Percentiles rank a stretch among this genome's conserved stretches.
phyloP scores from a whole-genome alignment of 2,797 vertebrate species.

The Iguana delicatissima region DNA sequence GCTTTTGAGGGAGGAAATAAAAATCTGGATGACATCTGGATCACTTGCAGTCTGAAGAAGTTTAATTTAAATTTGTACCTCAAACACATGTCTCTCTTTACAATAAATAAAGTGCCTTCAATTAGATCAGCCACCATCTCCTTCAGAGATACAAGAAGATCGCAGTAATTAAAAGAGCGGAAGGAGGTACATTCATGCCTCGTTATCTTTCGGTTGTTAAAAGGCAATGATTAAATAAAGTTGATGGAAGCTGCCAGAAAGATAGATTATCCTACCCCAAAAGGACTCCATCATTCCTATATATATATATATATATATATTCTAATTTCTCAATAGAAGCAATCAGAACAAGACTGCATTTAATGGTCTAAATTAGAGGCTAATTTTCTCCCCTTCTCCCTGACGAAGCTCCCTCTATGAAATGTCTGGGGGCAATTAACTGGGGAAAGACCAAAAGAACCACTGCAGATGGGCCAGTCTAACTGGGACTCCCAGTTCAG shows the following conservation, averaged over 20 bases:
- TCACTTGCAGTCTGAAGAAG: neutral
- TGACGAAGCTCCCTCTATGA: neutral
- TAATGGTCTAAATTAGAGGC: constrained; percentile 26
- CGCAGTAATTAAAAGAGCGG: constrained; percentile 43
- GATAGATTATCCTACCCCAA: constrained; percentile 23
- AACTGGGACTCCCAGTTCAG: neutral
- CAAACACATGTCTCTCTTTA: neutral
- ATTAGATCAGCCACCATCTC: constrained; percentile 26
- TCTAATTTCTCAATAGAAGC: constrained; percentile 27
- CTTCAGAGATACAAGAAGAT: constrained; percentile 32
- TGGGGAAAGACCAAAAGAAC: neutral
- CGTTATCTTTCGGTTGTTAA: constrained; percentile 30
- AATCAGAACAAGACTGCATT: constrained; percentile 37
- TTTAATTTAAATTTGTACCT: constrained; percentile 14
- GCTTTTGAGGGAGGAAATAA: neutral
- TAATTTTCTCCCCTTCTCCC: constrained; percentile 17
- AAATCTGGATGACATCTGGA: neutral
- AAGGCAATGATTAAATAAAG: constrained; percentile 37
- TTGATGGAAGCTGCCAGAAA: constrained; percentile 40
- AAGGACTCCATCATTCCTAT: constrained; percentile 24
- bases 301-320: too few relatives aligned
- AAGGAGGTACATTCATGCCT: constrained; percentile 25
- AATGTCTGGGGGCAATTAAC: neutral
- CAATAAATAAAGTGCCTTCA: constrained; percentile 29
- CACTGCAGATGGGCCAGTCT: neutral